These are phyloP conservation scores for Rana temporaria DNA, from an alignment of 2,113 vertebrate genomes.

Conservation along the genomic window DNA sequence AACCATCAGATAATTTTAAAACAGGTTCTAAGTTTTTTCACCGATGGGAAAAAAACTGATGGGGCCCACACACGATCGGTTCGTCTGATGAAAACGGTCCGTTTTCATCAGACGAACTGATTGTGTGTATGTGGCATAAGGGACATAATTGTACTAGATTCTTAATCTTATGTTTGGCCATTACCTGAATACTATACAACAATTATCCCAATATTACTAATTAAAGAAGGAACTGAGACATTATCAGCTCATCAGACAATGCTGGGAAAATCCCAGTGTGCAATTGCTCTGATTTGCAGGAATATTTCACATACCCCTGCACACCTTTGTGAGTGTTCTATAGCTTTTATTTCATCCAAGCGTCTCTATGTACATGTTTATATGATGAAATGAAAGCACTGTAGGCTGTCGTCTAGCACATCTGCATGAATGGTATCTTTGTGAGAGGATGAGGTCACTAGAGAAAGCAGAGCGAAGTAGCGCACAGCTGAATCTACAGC, in stretches of 20 bases:
- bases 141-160: no score
- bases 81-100: no score
- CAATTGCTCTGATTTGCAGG: slow-evolving; percentile 24
- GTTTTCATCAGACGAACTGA: no score
- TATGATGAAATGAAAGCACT: slow-evolving; percentile 90
- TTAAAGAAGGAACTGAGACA: neutral
- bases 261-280: neutral
- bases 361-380: slow-evolving; percentile 82
- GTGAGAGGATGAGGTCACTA: slow-evolving; percentile 93
- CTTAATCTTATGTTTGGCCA: no score
- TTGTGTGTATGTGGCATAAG: no score
- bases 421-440: slow-evolving; percentile 97
- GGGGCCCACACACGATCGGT: no score
- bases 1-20: no score
- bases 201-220: neutral
- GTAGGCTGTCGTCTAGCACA: slow-evolving; percentile 79
- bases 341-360: slow-evolving; percentile 76
- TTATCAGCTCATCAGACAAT: neutral
- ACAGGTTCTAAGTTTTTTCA: no score
- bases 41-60: no score
- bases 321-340: slow-evolving; percentile 65
- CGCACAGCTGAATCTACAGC: slow-evolving; percentile 88
- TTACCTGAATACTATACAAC: neutral
- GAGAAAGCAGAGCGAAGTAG: slow-evolving; percentile 90
- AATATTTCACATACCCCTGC: slow-evolving; percentile 41